Evolutionary conservation across 1,140 invertebrate species (phyloP).

Genomic region (Steinernema khuongi): DNA sequence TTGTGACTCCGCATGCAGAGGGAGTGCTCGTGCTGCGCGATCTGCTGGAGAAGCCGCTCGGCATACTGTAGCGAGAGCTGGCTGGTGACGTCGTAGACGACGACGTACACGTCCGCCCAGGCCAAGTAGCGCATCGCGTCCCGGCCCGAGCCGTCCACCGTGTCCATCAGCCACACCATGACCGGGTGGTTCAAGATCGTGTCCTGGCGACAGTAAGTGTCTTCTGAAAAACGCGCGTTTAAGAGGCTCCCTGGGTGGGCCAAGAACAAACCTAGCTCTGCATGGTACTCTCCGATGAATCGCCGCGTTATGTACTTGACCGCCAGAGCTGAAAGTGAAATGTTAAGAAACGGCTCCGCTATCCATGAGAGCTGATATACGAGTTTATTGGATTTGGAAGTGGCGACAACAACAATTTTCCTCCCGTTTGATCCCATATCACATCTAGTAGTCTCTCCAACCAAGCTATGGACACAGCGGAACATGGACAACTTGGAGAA

Average conservation of each 20-base stretch:
- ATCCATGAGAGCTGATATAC: too few species aligned
- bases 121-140: conserved; percentile 60
- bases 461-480: neutral
- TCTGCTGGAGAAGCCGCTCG: conserved; percentile 57
- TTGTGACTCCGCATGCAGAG: conserved; percentile 55
- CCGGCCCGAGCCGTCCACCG: conserved; percentile 60
- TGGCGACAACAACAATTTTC: conserved; percentile 23
- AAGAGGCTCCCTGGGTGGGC: conserved; percentile 7
- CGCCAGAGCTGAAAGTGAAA: conserved; percentile 59
- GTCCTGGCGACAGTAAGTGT: conserved; percentile 61
- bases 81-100: conserved; percentile 61
- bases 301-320: conserved; percentile 62
- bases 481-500: neutral
- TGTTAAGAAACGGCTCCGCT: too few species aligned
- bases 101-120: conserved; percentile 61
- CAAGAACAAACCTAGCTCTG: conserved; percentile 57
- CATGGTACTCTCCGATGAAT: conserved; percentile 63
- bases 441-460: too few species aligned
- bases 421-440: neutral
- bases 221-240: conserved; percentile 54
- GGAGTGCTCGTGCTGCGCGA: conserved; percentile 57
- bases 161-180: conserved; percentile 62
- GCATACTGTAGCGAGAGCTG: conserved; percentile 59
- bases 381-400: too few species aligned
- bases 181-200: conserved; percentile 59